Percentiles rank a stretch among this genome's conserved stretches.
These are phyloP conservation scores for Xanthorhoe designata DNA, from an alignment of 2,888 invertebrate genomes.

Conservation along the genomic window DNA sequence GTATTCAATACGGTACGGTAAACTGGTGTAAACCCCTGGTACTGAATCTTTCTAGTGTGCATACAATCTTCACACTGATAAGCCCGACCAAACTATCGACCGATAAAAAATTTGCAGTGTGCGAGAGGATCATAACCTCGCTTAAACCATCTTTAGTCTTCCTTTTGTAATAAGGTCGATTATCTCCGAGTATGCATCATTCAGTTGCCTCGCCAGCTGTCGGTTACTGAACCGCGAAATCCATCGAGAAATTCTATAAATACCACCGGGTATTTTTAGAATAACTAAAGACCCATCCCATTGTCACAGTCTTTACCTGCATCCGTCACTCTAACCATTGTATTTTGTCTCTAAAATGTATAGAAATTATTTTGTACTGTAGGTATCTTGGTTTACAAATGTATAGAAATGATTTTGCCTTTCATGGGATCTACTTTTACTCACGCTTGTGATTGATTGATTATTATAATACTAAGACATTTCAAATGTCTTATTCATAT, in stretches of 20 bases:
- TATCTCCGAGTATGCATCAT: conserved; percentile 13
- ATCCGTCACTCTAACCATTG: conserved; percentile 10
- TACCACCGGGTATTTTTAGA: conserved; percentile 8
- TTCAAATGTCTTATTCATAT: too few species aligned
- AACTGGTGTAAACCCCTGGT: too few species aligned
- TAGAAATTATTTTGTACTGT: neutral
- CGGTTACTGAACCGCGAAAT: conserved; percentile 39
- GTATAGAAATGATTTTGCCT: too few species aligned
- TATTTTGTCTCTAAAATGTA: neutral
- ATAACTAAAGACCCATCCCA: conserved; percentile 21
- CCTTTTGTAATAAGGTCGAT: neutral
- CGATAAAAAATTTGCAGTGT: too few species aligned
- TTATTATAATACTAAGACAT: too few species aligned
- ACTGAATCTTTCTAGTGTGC: too few species aligned
- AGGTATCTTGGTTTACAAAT: neutral
- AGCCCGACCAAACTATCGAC: too few species aligned
- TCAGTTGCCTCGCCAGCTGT: conserved; percentile 27
- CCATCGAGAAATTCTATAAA: conserved; percentile 31
- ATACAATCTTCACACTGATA: too few species aligned
- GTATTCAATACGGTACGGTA: too few species aligned
- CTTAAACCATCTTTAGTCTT: neutral
- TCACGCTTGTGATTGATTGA: too few species aligned
- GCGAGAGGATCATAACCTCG: too few species aligned
- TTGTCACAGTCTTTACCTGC: conserved; percentile 34
- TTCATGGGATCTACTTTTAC: too few species aligned